Base-by-base conservation (phyloP, 2,888 invertebrate species). In the Polietes domitor region DNA sequence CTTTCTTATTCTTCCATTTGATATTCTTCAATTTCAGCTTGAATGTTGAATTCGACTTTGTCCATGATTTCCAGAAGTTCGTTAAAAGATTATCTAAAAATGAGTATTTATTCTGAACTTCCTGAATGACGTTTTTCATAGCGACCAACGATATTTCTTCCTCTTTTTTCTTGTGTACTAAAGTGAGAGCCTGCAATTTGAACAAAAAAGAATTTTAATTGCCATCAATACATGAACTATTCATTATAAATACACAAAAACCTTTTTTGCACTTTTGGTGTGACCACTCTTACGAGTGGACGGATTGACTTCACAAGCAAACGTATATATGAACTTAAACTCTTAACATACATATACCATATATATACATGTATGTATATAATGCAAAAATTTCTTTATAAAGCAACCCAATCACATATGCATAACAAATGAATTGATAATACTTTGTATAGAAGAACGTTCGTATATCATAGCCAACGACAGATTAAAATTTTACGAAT, bases 1-100 rank as follows among this genome's bases (percentile, higher is more conserved):
- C 96, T 89, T 94, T 94, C 88, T 94, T 93, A 93, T 97, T 97
- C 94, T 95, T 97, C 97, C 97, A 97, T 93, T 95, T 94, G 77
- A 96, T 93, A 75, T 90, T 89, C 32, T 90, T 88, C 26, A 92
- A 77, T 79, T 90, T 89, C 2, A 88, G 84, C 75, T 90, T 91
- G 15, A 91, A 87, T 37, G 86, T 86, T 24, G 88, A 80, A 87
- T 90, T 91, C 50, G 90, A 89, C 85, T 89, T 89, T 3, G 89
- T 89, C 82, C 91, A 89, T 80, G 90, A 90, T 83, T 89, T 91
- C 91, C 90, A 90, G 53, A 90, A 90, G 75, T 89, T 90, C 68
- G 87, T 89, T 68, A 91, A 86, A 6, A 91, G 86, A 87, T 90
- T 90, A 86, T 90, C 89, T 80, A 91, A 88, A 85, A 90, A 90